Conservation (phyloP, 2,113 vertebrate species). For the Saccopteryx leptura region DNA sequence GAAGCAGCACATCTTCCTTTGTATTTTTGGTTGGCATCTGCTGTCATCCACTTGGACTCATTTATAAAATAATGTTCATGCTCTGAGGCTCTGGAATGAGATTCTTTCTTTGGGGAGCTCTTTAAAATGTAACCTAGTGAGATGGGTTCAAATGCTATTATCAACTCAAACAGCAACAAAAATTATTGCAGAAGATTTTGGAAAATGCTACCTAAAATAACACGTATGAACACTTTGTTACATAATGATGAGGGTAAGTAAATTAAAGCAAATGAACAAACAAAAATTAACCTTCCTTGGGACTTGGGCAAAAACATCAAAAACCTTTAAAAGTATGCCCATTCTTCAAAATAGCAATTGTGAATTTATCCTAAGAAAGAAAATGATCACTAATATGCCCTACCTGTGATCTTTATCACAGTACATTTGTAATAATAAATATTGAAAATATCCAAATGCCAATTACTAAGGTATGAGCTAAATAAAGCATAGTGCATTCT, state of each 20-base stretch:
- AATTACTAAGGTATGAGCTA: neutral
- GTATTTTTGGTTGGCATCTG: constrained; percentile 53
- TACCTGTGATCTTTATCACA: neutral
- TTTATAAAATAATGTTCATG: constrained; percentile 33
- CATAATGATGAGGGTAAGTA: neutral
- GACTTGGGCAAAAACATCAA: neutral
- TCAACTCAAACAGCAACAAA: constrained; percentile 4
- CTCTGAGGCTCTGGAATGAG: constrained; percentile 19
- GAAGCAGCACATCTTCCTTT: neutral
- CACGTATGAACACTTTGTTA: neutral
- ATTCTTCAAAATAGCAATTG: neutral
- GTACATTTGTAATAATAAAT: neutral
- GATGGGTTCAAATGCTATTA: constrained; percentile 42
- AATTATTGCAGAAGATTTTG: constrained; percentile 19
- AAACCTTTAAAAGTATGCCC: neutral
- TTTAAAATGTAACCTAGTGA: constrained; percentile 19
- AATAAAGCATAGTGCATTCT: neutral
- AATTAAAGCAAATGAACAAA: neutral
- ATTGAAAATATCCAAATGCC: neutral
- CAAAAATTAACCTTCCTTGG: neutral
- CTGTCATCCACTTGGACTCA: constrained; percentile 27
- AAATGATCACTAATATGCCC: neutral
- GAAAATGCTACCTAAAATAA: constrained; percentile 42
- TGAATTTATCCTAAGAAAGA: constrained; percentile 13
- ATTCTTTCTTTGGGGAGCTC: neutral